Base-by-base conservation (phyloP, 2,113 vertebrate genomes). In the Strigops habroptila region DNA sequence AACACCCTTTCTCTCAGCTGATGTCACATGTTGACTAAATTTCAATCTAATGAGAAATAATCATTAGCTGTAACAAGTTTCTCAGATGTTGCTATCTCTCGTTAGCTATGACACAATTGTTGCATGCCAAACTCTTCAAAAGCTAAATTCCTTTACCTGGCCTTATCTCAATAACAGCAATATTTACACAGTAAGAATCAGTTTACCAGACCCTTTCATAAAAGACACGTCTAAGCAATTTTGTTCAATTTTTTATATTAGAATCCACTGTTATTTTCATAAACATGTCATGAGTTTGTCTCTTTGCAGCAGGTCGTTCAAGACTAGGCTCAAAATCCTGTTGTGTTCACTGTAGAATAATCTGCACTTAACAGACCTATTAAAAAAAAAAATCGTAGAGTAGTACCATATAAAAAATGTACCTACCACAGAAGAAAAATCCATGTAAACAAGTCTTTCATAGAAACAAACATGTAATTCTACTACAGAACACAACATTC, bases 361-460 rank as follows among this genome's bases (percentile, higher is more conserved):
- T 18, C 68, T 64, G 30, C 6, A 9, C 52, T 49, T 90, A 53
- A 35, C 9, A 62, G 7, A 59, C 39, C 46, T 33, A 24, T 1
- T 28, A 52, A 17, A 19, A 44, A 76, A 60, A 75, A 37, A 19
- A 49, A 6, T 4, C n/a, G 35, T 64, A 51, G 10, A 64, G 4
- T 13, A 48, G 22, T 60, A 73, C 9, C 3, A 6, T 33, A 31
- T 6, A 78, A 69, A 85, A 84, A 51, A 17, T 6, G 5, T 70
- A 37, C 1, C 17, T 35, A 64, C 15, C 7, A 52, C 8, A 43
- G 37, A n/a, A 43, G 35, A 28, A 3, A 5, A 57, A 82, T 52
- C 17, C 12, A 68, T 0, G 0, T 10, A 44, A 53, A 49, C 16
- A 63, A 35, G 6, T 8, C 10, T 83, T 79, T 25, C 13, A 39